Conservation (phyloP, 2,797 vertebrate genomes). For the Lindbergichthys nudifrons region DNA sequence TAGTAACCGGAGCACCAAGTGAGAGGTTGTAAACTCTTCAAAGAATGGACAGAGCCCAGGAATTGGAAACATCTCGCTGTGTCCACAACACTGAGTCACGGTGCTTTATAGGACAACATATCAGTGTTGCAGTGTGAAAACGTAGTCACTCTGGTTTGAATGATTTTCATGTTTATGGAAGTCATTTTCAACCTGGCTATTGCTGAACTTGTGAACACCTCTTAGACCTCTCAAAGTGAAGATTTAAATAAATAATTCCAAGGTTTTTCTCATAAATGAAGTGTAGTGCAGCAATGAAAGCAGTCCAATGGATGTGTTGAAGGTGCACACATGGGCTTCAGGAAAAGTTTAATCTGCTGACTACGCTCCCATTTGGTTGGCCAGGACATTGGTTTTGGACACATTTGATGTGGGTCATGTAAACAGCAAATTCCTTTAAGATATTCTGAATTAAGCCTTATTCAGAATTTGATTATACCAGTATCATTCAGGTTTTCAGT, state of each 20-base stretch:
- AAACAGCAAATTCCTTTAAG: too few relatives aligned
- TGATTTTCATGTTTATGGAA: background rate
- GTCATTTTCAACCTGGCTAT: background rate
- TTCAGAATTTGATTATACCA: too few relatives aligned
- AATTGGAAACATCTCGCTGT: constrained; percentile 34
- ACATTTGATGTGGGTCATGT: too few relatives aligned
- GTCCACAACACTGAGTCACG: constrained; percentile 12
- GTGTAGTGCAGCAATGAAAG: background rate
- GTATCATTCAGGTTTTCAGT: background rate
- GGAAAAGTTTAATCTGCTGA: too few relatives aligned
- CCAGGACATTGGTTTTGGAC: background rate
- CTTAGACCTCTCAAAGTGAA: background rate
- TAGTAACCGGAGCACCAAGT: constrained; percentile 37
- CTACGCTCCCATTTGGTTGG: background rate
- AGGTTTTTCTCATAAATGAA: background rate
- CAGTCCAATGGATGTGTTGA: background rate
- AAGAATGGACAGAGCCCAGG: constrained; percentile 2
- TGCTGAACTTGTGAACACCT: background rate
- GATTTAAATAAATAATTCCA: background rate
- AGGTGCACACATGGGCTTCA: background rate
- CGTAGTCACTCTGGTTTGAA: background rate
- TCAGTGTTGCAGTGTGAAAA: constrained; percentile 20
- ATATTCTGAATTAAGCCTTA: too few relatives aligned
- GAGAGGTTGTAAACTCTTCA: constrained; percentile 16
- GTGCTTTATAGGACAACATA: constrained; percentile 20